A percentile compares a stretch with the other conserved stretches of the same genome.
phyloP scores from a whole-genome alignment of 2,797 vertebrate species.

The Sebastes nivosus region DNA sequence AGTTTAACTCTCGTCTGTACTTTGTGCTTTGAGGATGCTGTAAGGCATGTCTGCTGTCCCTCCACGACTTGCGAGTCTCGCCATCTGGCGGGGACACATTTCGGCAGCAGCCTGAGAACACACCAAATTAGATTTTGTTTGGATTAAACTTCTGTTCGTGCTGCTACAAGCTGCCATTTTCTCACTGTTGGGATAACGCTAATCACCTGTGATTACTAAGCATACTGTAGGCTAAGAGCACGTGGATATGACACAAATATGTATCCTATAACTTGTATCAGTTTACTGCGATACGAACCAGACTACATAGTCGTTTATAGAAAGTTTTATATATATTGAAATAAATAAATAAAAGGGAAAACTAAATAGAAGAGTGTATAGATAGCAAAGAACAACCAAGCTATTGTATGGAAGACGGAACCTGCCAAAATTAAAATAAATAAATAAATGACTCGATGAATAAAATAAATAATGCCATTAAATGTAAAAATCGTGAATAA shows the following conservation, averaged over 20 bases:
- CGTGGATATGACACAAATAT: not conserved
- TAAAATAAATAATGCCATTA: too few relatives aligned
- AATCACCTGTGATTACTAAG: conserved; percentile 56
- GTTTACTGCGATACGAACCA: not conserved
- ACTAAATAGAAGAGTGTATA: too few relatives aligned
- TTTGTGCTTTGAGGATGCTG: conserved; percentile 41
- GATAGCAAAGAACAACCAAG: too few relatives aligned
- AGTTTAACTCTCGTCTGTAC: not conserved
- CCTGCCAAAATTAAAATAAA: too few relatives aligned
- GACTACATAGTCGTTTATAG: not conserved
- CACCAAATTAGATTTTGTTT: conserved; percentile 55
- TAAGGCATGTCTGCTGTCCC: conserved; percentile 42
- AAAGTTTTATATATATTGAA: not conserved
- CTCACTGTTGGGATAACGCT: conserved; percentile 52
- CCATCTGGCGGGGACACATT: conserved; percentile 65
- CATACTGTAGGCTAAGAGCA: conserved; percentile 14
- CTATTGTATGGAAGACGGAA: too few relatives aligned
- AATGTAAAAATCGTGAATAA: too few relatives aligned
- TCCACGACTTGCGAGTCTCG: conserved; percentile 31
- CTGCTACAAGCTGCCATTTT: conserved; percentile 41
- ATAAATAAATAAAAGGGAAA: too few relatives aligned
- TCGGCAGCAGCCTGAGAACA: conserved; percentile 51
- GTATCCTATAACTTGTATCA: not conserved
- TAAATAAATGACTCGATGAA: too few relatives aligned
- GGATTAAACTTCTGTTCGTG: conserved; percentile 47